These are phyloP conservation scores for Zosterops borbonicus DNA, from an alignment of 2,113 vertebrate genomes.

Conservation along the genomic window DNA sequence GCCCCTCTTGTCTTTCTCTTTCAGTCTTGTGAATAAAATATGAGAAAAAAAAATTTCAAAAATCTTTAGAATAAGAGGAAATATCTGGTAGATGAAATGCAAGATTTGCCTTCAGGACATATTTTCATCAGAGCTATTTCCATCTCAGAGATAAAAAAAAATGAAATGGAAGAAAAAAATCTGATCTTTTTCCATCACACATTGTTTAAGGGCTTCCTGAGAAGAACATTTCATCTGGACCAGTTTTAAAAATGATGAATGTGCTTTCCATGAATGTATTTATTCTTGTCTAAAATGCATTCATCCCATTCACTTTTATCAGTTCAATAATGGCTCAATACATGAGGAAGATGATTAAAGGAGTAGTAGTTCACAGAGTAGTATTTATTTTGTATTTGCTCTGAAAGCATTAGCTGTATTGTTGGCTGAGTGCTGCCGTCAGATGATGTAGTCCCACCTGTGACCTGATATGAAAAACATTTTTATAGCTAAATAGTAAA, in stretches of 20 bases:
- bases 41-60: neutral
- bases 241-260: neutral
- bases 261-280: rapidly evolving
- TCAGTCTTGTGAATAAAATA: neutral
- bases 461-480: neutral
- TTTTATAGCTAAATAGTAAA: neutral
- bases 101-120: neutral
- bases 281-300: neutral
- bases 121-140: neutral
- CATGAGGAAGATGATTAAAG: neutral
- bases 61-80: neutral
- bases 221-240: neutral
- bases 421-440: neutral
- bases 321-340: neutral
- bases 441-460: neutral
- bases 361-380: neutral
- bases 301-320: neutral
- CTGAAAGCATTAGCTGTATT: neutral
- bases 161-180: neutral
- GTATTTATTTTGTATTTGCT: neutral
- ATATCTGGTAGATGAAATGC: neutral
- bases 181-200: neutral
- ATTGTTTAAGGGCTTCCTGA: neutral
- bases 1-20: neutral
- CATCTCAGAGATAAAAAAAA: neutral